Evolutionary conservation across 2,888 invertebrate genomes (phyloP), one percentile per base, ranked within the genome.

Genomic region (Epinotia nisella): DNA sequence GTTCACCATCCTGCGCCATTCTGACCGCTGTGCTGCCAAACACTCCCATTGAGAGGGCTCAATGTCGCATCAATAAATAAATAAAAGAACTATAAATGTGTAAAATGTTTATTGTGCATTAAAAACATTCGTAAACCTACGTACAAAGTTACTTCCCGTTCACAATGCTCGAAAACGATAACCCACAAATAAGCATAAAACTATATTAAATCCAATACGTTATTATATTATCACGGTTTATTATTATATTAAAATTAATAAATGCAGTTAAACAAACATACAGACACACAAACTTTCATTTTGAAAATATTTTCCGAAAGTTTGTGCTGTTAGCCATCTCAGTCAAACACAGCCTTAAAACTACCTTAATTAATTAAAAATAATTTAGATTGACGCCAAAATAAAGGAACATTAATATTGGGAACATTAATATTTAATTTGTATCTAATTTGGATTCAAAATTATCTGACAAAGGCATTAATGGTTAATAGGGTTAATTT

Each of bases 61-160:
- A n/a, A n/a, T n/a, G n/a, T n/a, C n/a, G n/a, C n/a, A n/a, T n/a
- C n/a, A 13, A 17, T 21, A 15, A 3, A n/a, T 7, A 29, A 72
- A 72, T 58, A 19, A 62, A 73, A 72, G n/a, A 61, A 35, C 0
- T 11, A 39, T n/a, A 45, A 61, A 59, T 74, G 67, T 76, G 85
- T 87, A 87, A 88, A 83, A 76, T 78, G 39, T 87, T 85, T 89
- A 89, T 86, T 90, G 90, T 89, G 90, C 88, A 84, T 81, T 85
- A 83, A 83, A 83, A 85, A 84, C 82, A 82, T 80, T 78, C 74
- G 78, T 80, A 81, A 82, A 81, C 80, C 64, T 64, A 72, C 39
- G 62, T 73, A 84, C 81, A 85, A 81, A 80, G 80, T 79, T 49
- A 58, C 24, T 75, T 80, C 76, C 77, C 75, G 74, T 78, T 55